These are phyloP conservation scores for Phalacrocorax carbo DNA, from an alignment of 2,113 vertebrate genomes.

Conservation along the genomic window DNA sequence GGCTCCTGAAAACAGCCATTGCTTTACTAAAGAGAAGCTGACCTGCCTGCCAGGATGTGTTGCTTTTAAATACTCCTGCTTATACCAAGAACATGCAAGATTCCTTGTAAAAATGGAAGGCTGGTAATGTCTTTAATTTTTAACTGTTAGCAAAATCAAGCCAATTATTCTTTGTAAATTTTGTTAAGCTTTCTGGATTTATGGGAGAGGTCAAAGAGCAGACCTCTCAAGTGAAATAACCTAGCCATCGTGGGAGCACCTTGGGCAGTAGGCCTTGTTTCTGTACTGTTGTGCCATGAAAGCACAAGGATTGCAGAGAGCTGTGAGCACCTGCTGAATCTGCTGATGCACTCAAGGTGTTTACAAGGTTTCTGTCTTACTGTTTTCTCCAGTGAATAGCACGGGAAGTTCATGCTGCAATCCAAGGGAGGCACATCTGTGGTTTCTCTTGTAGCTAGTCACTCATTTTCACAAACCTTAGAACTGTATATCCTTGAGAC, in stretches of 20 bases:
- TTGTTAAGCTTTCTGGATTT: background rate
- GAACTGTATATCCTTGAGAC: background rate
- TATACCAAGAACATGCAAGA: background rate
- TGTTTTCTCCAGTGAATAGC: background rate
- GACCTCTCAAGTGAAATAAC: background rate
- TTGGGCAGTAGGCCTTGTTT: background rate
- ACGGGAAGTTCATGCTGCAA: background rate
- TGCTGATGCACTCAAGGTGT: background rate
- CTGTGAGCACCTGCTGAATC: background rate
- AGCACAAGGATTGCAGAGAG: background rate
- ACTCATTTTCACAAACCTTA: background rate
- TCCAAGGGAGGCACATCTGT: background rate
- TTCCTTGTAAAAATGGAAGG: background rate
- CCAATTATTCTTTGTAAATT: background rate
- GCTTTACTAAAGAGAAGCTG: background rate
- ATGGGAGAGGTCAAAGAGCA: background rate
- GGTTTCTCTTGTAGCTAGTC: background rate
- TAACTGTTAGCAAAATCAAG: background rate
- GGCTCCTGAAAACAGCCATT: background rate
- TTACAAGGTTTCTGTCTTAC: background rate
- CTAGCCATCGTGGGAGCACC: background rate
- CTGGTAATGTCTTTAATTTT: background rate
- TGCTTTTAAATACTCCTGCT: background rate
- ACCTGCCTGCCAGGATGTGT: background rate
- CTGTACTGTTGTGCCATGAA: background rate